These are phyloP conservation scores for Cryptocheilus praepositus DNA, from an alignment of 2,888 invertebrate species.

Conservation along the genomic window DNA sequence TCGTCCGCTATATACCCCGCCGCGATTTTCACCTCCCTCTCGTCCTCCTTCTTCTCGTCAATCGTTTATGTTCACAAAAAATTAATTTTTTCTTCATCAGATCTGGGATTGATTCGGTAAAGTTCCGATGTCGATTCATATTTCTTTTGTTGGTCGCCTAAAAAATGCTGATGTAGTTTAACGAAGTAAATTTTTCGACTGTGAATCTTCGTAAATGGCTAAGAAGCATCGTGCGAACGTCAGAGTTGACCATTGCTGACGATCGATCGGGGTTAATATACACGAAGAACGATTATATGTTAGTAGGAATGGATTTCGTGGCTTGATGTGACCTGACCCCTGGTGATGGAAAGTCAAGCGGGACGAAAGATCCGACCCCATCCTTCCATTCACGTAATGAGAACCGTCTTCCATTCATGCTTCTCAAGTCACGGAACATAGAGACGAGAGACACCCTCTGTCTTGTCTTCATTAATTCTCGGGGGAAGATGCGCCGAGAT, in stretches of 20 bases:
- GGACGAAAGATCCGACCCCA: conserved; percentile 46
- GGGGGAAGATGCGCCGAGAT: conserved; percentile 24
- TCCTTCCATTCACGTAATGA: conserved; percentile 52
- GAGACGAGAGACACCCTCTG: conserved; percentile 1
- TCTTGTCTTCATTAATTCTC: conserved; percentile 31
- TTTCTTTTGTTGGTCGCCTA: too few relatives aligned
- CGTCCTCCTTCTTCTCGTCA: too few relatives aligned
- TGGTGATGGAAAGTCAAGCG: conserved; percentile 44
- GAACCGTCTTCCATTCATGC: conserved; percentile 53
- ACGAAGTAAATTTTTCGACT: too few relatives aligned
- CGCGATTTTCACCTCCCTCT: conserved; percentile 8
- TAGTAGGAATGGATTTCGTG: conserved; percentile 52
- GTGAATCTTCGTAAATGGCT: too few relatives aligned
- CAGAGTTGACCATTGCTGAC: too few relatives aligned
- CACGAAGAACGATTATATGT: conserved; percentile 47
- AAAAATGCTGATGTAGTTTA: too few relatives aligned
- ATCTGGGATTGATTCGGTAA: too few relatives aligned
- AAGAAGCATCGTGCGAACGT: too few relatives aligned
- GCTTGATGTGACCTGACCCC: conserved; percentile 50
- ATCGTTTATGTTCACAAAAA: too few relatives aligned
- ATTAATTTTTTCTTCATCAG: too few relatives aligned
- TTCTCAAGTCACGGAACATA: conserved; percentile 41
- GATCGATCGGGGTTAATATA: not conserved
- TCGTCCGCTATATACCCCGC: conserved; percentile 48
- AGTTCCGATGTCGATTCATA: too few relatives aligned